Evolutionary conservation across 2,113 vertebrate genomes (phyloP).

Genomic region (Indicator indicator): DNA sequence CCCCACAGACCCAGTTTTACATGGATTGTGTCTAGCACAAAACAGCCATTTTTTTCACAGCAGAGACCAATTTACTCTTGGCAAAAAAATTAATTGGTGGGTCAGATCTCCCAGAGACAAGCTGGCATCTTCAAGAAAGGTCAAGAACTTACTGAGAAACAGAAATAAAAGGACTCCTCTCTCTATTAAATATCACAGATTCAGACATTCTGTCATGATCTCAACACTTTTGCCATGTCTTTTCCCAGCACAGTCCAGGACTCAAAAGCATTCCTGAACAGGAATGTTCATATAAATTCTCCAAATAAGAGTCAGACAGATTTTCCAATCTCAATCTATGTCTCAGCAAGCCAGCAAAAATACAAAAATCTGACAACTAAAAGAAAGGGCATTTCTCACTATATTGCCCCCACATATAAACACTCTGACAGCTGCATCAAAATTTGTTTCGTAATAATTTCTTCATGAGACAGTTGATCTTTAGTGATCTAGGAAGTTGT

Average conservation of each 20-base stretch:
- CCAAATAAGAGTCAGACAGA: background rate
- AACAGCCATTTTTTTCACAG: background rate
- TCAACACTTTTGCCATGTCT: background rate
- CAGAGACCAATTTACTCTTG: background rate
- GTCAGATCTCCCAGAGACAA: background rate
- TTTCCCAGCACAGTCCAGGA: background rate
- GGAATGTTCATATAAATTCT: background rate
- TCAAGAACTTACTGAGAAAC: background rate
- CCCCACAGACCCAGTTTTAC: background rate
- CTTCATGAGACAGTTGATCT: background rate
- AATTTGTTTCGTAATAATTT: background rate
- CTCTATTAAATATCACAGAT: background rate
- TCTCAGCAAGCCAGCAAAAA: background rate
- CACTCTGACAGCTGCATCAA: background rate
- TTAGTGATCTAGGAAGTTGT: conserved; percentile 27
- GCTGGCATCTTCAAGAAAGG: background rate
- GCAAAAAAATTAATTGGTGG: background rate
- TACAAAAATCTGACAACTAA: background rate
- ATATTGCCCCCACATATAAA: background rate
- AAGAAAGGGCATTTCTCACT: background rate
- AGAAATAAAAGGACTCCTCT: background rate
- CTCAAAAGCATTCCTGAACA: background rate
- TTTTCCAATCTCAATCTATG: background rate
- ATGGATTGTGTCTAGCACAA: background rate
- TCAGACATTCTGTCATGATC: background rate